Evolutionary conservation across 2,888 invertebrate species (phyloP).

Genomic region (Tetanocera ferruginea): DNA sequence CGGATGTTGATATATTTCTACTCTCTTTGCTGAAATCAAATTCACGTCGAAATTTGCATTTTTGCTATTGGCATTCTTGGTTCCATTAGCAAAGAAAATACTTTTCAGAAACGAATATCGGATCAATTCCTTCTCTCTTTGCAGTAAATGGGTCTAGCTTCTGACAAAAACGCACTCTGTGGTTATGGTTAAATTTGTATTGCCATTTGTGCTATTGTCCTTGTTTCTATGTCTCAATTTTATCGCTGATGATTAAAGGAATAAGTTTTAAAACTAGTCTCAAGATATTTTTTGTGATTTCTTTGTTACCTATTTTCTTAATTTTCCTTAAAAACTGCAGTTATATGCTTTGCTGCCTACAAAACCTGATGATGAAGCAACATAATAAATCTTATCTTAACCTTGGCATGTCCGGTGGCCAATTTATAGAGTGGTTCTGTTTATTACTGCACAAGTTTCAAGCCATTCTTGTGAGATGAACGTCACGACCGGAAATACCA

Average conservation of each 20-base stretch:
- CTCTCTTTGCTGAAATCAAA: too few species aligned
- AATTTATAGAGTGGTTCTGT: conserved; percentile 8
- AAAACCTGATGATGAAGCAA: not conserved
- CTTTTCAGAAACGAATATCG: too few species aligned
- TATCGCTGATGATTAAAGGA: not conserved
- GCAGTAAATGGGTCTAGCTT: too few species aligned
- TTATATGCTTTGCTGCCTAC: not conserved
- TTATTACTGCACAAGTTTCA: not conserved
- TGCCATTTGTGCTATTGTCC: too few species aligned
- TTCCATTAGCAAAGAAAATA: too few species aligned
- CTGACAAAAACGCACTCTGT: too few species aligned
- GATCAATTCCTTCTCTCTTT: too few species aligned
- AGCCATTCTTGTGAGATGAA: not conserved
- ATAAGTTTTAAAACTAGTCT: not conserved
- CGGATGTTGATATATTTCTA: too few species aligned
- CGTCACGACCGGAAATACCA: conserved; percentile 27
- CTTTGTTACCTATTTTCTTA: not conserved
- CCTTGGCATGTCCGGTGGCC: conserved; percentile 11
- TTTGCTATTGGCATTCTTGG: too few species aligned
- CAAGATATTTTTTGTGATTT: not conserved
- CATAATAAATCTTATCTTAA: not conserved
- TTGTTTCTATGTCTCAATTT: too few species aligned
- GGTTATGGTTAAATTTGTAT: too few species aligned
- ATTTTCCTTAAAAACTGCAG: not conserved
- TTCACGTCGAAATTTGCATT: too few species aligned